Base-by-base conservation (phyloP, 2,888 invertebrate genomes). In the Chaitophorus viminalis region DNA sequence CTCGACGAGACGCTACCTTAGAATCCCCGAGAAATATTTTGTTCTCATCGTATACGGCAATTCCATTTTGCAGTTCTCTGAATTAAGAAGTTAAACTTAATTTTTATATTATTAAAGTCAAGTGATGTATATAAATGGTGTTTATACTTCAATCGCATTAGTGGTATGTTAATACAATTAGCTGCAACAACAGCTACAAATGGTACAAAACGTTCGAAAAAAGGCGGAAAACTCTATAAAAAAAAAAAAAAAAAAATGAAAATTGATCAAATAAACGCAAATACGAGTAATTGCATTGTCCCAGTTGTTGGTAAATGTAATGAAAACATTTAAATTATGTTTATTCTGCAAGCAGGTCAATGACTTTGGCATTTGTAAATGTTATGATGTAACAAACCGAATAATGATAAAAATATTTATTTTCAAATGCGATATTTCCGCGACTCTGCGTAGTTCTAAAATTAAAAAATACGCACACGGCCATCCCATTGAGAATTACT, bases 131-230 rank as follows among this genome's bases (percentile, higher is more conserved):
- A 52, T 4, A 29, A 36, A 17, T 25, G 8, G 4, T 76, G 54
- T 79, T 18, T 46, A 94, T 92, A 96, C 96, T 94, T 94, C 92
- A 95, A 94, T 91, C 99, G 94, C 99, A 99, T 99, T 93, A 98
- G 94, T 14, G 99, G 99, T 91, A 99, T 98, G 93, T 99, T 99
- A 91, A 99, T 96, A 91, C 97, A 98, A 92, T 99, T 99, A 77
- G 99, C 99, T 70, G 98, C 96, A 82, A 98, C 96, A 0, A 99
- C 99, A 0, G 99, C 99, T 60, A 95, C 96, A 91, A 99, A 96
- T 0, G 99, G 99, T 33, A 99, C 99, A 91, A 98, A 93, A 39
- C 99, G 94, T 5, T 96, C 97, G 90, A 95, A 94, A 88, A 97
- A 91, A 3, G 96, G 95, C 82, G 95, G 95, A 91, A 94, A 94